Percentiles rank a stretch among this genome's conserved stretches.
phyloP scores from a whole-genome alignment of 2,113 vertebrate genomes.

The rat (Rattus norvegicus) region DNA sequence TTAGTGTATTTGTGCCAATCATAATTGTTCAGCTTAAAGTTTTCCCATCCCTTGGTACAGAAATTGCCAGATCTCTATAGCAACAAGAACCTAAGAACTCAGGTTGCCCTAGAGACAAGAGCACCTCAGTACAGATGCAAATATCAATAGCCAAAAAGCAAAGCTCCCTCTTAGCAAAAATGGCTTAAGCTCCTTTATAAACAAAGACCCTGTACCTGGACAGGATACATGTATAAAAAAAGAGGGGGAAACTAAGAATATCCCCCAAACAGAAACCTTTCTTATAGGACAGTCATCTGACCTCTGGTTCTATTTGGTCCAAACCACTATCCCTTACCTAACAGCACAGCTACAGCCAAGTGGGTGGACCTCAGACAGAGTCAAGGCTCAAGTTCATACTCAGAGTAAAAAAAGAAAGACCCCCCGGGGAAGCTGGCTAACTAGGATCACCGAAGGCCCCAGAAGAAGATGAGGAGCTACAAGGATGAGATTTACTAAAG shows the following conservation, averaged over 20 bases:
- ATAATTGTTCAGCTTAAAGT: neutral
- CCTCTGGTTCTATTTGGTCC: neutral
- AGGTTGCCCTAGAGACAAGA: slow-evolving; percentile 21
- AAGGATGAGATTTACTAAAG: neutral
- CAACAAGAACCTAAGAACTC: slow-evolving; percentile 12
- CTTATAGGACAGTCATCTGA: neutral
- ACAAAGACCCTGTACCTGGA: neutral
- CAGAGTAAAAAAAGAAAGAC: neutral
- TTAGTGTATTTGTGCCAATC: neutral
- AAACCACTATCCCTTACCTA: neutral
- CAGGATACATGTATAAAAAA: neutral
- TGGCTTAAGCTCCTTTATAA: neutral
- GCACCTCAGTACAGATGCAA: neutral
- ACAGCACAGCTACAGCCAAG: neutral
- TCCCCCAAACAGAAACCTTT: neutral
- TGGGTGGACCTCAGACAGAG: neutral
- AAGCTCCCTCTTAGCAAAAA: neutral
- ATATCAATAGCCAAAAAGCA: neutral
- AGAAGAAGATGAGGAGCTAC: neutral
- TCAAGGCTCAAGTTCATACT: neutral
- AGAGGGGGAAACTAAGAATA: neutral
- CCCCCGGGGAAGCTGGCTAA: neutral
- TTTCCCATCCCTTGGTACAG: neutral
- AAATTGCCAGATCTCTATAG: slow-evolving; percentile 1
- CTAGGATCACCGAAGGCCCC: neutral